These are phyloP conservation scores for Alitta virens DNA, from an alignment of 2,888 invertebrate genomes.

Conservation along the genomic window DNA sequence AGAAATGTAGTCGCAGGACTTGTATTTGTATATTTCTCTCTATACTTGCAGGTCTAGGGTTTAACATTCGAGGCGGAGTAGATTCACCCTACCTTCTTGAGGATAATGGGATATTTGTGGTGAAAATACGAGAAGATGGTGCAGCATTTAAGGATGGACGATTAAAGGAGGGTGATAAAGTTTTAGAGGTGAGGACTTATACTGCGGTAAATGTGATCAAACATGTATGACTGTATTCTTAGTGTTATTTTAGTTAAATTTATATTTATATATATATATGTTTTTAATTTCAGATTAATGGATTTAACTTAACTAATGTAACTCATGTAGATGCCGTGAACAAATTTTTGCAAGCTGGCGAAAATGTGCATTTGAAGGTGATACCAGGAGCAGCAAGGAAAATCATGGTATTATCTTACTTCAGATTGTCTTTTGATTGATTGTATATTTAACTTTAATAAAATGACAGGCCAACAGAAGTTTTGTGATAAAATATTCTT, in stretches of 20 bases:
- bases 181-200: conserved; percentile 14
- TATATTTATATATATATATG: too few relatives aligned
- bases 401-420: too few relatives aligned
- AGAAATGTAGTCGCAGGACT: too few relatives aligned
- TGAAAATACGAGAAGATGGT: conserved; percentile 34
- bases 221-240: too few relatives aligned
- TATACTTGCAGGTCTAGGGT: conserved; percentile 39
- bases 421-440: too few relatives aligned
- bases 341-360: conserved; percentile 16
- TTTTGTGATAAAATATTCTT: too few relatives aligned
- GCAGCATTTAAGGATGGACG: conserved; percentile 36
- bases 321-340: conserved; percentile 26
- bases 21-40: too few relatives aligned
- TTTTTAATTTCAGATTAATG: conserved; percentile 26
- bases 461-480: too few relatives aligned
- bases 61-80: conserved; percentile 46
- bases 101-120: conserved; percentile 42
- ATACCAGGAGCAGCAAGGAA: conserved; percentile 21
- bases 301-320: conserved; percentile 11
- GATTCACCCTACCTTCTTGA: conserved; percentile 42
- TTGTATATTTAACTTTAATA: too few relatives aligned
- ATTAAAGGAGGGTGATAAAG: conserved; percentile 33
- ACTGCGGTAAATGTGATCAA: too few relatives aligned
- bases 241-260: too few relatives aligned
- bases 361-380: conserved; percentile 21